These are phyloP conservation scores for Tetrapedia diversipes DNA, from an alignment of 2,888 invertebrate species.

Conservation along the genomic window DNA sequence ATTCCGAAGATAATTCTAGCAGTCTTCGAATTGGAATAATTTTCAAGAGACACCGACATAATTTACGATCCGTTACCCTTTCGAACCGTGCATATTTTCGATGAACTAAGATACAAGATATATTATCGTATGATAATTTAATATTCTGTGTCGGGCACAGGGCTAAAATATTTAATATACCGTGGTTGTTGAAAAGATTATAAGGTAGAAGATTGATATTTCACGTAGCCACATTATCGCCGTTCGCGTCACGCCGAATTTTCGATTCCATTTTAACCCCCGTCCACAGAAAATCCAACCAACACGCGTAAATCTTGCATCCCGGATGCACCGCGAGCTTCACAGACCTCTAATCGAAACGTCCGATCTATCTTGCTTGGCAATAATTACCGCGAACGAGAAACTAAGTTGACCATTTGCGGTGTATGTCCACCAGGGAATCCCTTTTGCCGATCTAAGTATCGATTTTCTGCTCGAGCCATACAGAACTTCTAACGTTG, in stretches of 20 bases:
- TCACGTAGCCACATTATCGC: neutral
- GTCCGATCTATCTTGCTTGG: conserved; percentile 27
- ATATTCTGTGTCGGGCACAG: too few relatives aligned
- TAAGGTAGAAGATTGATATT: too few relatives aligned
- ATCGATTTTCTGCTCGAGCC: too few relatives aligned
- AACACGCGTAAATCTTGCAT: conserved; percentile 31
- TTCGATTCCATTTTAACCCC: too few relatives aligned
- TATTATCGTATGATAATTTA: too few relatives aligned
- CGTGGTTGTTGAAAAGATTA: too few relatives aligned
- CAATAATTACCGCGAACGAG: conserved; percentile 20
- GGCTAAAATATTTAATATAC: too few relatives aligned
- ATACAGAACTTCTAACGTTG: too few relatives aligned
- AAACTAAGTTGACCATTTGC: neutral
- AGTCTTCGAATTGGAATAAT: conserved; percentile 30
- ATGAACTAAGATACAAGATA: too few relatives aligned
- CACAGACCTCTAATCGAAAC: conserved; percentile 33
- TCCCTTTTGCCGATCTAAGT: neutral
- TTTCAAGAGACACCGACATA: conserved; percentile 7
- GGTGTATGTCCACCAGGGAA: neutral
- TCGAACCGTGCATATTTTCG: too few relatives aligned
- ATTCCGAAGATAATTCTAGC: conserved; percentile 23
- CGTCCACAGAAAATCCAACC: neutral
- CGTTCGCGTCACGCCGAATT: conserved; percentile 1
- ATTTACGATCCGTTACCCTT: too few relatives aligned
- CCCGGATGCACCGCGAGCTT: conserved; percentile 4